phyloP scores from a whole-genome alignment of 2,797 vertebrate genomes.

The Dromococcyx pavoninus region DNA sequence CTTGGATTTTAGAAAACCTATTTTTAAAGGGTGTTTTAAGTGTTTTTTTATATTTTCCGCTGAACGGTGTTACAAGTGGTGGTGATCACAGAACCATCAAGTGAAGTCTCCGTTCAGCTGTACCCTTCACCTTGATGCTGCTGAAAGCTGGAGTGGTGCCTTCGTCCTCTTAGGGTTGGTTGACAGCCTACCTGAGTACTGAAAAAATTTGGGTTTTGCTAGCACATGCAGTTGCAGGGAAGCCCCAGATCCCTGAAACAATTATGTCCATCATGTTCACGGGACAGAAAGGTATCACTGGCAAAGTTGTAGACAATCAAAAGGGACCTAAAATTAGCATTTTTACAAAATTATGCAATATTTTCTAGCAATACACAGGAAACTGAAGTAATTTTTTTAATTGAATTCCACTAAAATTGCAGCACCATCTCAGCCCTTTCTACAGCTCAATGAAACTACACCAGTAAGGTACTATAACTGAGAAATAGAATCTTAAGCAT shows the following conservation, averaged over 20 bases:
- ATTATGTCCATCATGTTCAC: background rate
- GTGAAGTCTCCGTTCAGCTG: background rate
- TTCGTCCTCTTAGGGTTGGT: background rate
- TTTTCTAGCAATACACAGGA: background rate
- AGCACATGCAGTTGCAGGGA: background rate
- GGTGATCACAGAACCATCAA: background rate
- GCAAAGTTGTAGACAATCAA: background rate
- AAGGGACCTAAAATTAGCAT: background rate
- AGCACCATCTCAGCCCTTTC: background rate
- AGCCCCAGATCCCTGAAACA: background rate
- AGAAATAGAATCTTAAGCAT: background rate
- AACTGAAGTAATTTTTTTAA: background rate
- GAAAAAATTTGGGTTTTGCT: background rate
- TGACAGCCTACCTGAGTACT: background rate
- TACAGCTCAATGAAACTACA: background rate
- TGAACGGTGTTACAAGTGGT: background rate
- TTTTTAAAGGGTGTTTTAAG: background rate
- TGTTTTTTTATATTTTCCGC: background rate
- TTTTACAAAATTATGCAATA: background rate
- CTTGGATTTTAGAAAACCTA: background rate
- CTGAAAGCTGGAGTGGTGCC: background rate
- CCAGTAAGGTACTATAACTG: background rate
- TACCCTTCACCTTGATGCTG: background rate
- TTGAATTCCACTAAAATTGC: background rate
- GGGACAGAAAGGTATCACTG: background rate